Evolutionary conservation across 2,113 vertebrate genomes (phyloP), one percentile per base, ranked within the genome.

Genomic region (Corythaixoides concolor): DNA sequence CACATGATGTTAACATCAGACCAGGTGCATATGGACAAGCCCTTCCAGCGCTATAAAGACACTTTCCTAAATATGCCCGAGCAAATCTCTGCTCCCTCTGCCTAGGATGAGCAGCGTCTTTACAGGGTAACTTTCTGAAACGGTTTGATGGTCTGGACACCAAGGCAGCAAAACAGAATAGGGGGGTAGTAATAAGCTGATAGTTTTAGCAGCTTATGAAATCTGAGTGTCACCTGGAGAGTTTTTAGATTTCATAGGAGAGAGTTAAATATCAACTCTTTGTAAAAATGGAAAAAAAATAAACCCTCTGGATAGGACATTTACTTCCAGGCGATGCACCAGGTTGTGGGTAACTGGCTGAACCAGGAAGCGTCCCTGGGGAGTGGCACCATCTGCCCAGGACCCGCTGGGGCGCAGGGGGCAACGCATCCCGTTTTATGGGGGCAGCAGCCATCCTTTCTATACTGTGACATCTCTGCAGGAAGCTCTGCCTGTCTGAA

Each of bases 1-100:
- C 62, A 97, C 43, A 96, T 55, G 45, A 68, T 23, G 73, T 85
- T 95, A 97, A 89, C 66, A 80, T 94, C 70, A 87, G 35, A 75
- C 3, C 33, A 89, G 49, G 17, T 62, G n/a, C 43, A 88, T 2
- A 4, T 6, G 15, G 91, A 74, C 11, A 68, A 76, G 20, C 27
- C 33, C 60, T 86, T 92, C 50, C 53, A 94, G 93, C 43, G 49
- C 85, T 53, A 74, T n/a, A 56, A 85, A 35, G 49, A 77, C n/a
- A 27, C 18, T 70, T 88, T 79, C 37, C 20, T 49, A 76, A 66
- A 58, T 47, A 77, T 2, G 17, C 16, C 20, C 24, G 50, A 87
- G 33, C 15, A 64, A 91, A 15, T 30, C 18, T 24, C 35, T 18
- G 33, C 49, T 58, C 15, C 24, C 30, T 89, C 52, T 95, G 81